Evolutionary conservation across 2,797 vertebrate genomes (phyloP), one percentile per base, ranked within the genome.

Genomic region (Paramormyrops hopkinsi): DNA sequence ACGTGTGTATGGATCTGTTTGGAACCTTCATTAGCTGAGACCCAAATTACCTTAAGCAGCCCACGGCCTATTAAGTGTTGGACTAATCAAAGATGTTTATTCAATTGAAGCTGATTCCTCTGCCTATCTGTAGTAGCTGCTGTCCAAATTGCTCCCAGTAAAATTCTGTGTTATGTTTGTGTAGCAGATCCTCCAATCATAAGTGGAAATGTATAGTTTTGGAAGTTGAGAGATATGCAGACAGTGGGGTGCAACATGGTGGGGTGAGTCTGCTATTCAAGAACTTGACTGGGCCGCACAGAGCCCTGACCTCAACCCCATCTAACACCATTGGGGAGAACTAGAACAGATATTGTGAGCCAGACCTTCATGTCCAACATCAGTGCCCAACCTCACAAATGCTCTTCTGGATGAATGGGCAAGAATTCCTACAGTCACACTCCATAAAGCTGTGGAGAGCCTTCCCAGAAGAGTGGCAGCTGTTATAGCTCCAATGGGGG

Each of bases 181-280:
- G 73, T 25, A 19, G 50, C 17, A 44, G 29, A 17, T 54, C 8
- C 17, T 56, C 46, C 2, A 7, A 44, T n/a, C 69, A 79, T 76
- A 53, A 54, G 17, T 22, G 46, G 69, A 79, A 54, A 88, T 56
- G 79, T 41, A 88, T 82, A 37, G 73, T 54, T 56, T 54, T 88
- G 59, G 87, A 73, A 33, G 41, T 88, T 50, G 59, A 88, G 17
- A 19, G 12, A 44, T 19, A n/a, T 69, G 59, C 37, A 88, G 19
- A 88, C 50, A 44, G 65, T 50, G 48, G 48, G 48, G 0, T 50
- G 48, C 2, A 50, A 48, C 46, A 22, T 22, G 56, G 56, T 22
- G 5, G 56, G 56, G 56, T 22, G n/a, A 22, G n/a, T 62, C 22
- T 62, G 22, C 7, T 62, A 6, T 56, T 56, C 5, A 56, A 56